phyloP scores from a whole-genome alignment of 1,140 invertebrate species.

The Caenorhabditis inopinata region DNA sequence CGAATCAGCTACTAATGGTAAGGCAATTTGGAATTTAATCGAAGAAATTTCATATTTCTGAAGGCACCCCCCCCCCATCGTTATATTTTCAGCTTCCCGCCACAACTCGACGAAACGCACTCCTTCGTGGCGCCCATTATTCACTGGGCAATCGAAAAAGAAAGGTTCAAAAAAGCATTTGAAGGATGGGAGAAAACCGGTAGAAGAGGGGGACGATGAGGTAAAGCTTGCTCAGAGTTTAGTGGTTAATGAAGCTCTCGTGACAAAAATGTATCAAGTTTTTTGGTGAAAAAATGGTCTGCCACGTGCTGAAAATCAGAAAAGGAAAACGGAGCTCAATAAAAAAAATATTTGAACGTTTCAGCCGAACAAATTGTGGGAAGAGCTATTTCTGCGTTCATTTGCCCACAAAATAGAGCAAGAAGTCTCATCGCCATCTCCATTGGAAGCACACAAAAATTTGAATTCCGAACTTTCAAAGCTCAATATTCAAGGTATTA shows the following conservation, averaged over 20 bases:
- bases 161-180: conserved; percentile 33
- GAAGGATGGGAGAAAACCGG: conserved; percentile 39
- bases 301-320: too few species aligned
- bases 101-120: conserved; percentile 14
- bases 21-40: background rate
- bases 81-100: conserved; percentile 28
- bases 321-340: too few species aligned
- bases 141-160: conserved; percentile 25
- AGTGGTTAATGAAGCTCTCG: too few species aligned
- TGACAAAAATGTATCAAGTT: too few species aligned
- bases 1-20: conserved; percentile 10
- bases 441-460: conserved; percentile 23
- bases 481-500: conserved; percentile 40
- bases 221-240: too few species aligned
- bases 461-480: conserved; percentile 37
- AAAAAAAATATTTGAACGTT: too few species aligned
- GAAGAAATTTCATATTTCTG: background rate
- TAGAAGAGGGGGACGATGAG: conserved; percentile 12
- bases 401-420: conserved; percentile 41
- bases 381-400: conserved; percentile 38
- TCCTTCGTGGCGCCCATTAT: conserved; percentile 36
- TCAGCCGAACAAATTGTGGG: conserved; percentile 40
- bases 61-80: too few species aligned
- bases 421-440: conserved; percentile 10
- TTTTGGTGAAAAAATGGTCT: too few species aligned